These are phyloP conservation scores for Linurgus olivaceus DNA, from an alignment of 2,797 vertebrate genomes.

Conservation along the genomic window DNA sequence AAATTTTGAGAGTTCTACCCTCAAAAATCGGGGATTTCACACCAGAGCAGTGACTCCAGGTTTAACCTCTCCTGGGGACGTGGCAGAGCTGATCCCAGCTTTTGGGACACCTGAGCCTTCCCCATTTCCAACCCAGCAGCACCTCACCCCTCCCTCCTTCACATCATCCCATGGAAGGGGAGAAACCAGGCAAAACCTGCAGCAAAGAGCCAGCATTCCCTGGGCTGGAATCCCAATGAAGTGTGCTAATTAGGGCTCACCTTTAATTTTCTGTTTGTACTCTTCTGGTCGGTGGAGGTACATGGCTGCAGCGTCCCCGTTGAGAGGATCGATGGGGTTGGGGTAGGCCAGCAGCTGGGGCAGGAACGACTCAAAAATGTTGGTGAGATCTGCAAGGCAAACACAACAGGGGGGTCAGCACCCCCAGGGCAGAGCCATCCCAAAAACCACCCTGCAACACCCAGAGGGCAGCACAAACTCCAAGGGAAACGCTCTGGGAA, in stretches of 20 bases:
- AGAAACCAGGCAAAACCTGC: accelerated
- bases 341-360: constrained; percentile 97
- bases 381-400: constrained; percentile 88
- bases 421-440: accelerated
- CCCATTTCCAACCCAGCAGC: background rate
- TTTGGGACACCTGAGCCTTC: background rate
- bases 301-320: constrained; percentile 96
- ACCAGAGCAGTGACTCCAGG: background rate
- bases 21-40: background rate
- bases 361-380: constrained; percentile 98
- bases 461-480: accelerated
- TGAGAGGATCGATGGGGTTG: constrained; percentile 95
- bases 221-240: background rate
- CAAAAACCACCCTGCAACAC: background rate
- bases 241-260: constrained; percentile 50
- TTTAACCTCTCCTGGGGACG: accelerated
- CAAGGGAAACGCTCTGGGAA: accelerated
- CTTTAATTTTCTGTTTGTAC: constrained; percentile 99
- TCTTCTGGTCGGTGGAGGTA: constrained; percentile 97
- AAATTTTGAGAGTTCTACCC: background rate
- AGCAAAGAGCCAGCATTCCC: background rate
- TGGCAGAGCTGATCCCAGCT: background rate
- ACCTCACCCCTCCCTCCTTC: background rate
- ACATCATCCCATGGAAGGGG: accelerated
- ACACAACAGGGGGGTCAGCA: accelerated